Percentiles rank a stretch among this genome's conserved stretches.
These are phyloP conservation scores for Trachymyrmex septentrionalis DNA, from an alignment of 1,140 invertebrate species.

Conservation along the genomic window DNA sequence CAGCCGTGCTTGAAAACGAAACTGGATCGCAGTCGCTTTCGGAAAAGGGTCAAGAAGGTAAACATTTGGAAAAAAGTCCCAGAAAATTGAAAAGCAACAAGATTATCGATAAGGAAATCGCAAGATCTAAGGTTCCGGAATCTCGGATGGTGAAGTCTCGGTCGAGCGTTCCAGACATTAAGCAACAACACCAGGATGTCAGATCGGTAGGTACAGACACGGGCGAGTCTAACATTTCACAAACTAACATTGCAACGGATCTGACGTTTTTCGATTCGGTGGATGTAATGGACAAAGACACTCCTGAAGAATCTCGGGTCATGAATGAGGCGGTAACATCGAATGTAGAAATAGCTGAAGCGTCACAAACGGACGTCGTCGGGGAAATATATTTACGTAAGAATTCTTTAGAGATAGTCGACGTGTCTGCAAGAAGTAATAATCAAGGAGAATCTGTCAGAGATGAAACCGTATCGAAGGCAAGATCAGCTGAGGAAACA, in stretches of 20 bases:
- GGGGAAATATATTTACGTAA: conserved; percentile 34
- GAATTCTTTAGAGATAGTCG: conserved; percentile 10
- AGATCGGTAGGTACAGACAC: conserved; percentile 68
- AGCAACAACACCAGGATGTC: conserved; percentile 54
- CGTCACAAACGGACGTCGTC: neutral
- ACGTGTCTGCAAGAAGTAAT: neutral
- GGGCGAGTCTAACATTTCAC: conserved; percentile 3
- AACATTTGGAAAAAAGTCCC: neutral
- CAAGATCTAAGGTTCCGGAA: neutral
- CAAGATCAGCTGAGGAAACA: neutral
- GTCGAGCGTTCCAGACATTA: conserved; percentile 54
- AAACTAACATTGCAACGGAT: conserved; percentile 31
- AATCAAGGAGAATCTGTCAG: neutral
- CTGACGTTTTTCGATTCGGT: conserved; percentile 18
- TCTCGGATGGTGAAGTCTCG: conserved; percentile 23
- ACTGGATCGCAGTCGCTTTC: neutral
- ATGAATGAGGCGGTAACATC: neutral
- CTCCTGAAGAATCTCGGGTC: conserved; percentile 8
- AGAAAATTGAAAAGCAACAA: neutral
- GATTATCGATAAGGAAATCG: neutral
- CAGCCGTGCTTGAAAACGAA: neutral
- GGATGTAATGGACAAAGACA: neutral
- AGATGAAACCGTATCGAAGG: neutral
- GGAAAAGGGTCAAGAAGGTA: neutral
- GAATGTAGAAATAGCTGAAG: neutral